Evolutionary conservation across 2,797 vertebrate species (phyloP), one percentile per base, ranked within the genome.

Genomic region (Natrix natrix): DNA sequence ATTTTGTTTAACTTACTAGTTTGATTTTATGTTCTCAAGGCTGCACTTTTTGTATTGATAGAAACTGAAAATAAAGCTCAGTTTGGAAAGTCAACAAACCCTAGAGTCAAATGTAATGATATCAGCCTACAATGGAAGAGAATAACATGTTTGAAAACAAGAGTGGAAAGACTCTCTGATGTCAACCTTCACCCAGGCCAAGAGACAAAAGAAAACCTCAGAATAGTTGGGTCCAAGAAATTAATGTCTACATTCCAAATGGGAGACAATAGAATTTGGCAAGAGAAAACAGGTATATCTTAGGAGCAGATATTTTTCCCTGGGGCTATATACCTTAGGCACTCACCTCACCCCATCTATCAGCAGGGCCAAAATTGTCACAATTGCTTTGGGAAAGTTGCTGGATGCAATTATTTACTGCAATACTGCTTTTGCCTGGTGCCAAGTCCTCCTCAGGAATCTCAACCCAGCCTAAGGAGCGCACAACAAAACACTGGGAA

Each of bases 371-470:
- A 92, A 97, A 98, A 93, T 97, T 98, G 94, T 96, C 97, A 0
- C 97, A 97, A 88, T 96, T 97, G 96, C 97, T 98, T 97, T 98
- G 98, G 91, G 99, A 99, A 96, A 99, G 98, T 97, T 99, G 99
- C 97, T 99, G 99, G 97, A 99, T 99, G 95, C 99, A 99, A 93
- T 99, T 99, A 96, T 99, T 99, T 95, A 99, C 98, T 0, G 98
- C 98, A 0, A 99, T 98, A 95, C 99, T 99, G 97, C 99, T 99
- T 96, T 99, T 99, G 24, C 99, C 99, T 0, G 99, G 99, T 89
- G 98, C 98, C 95, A 99, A 94, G 94, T 99, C 99, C 95, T 99
- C 99, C 96, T 99, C 99, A 0, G 99, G 98, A 92, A 99, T 98
- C 97, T 99, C 99, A 94, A 99, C 98, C 99, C 99, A 99, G 57